Evolutionary conservation across 2,888 invertebrate species (phyloP), one percentile per base, ranked within the genome.

Genomic region (Lithophane socia): DNA sequence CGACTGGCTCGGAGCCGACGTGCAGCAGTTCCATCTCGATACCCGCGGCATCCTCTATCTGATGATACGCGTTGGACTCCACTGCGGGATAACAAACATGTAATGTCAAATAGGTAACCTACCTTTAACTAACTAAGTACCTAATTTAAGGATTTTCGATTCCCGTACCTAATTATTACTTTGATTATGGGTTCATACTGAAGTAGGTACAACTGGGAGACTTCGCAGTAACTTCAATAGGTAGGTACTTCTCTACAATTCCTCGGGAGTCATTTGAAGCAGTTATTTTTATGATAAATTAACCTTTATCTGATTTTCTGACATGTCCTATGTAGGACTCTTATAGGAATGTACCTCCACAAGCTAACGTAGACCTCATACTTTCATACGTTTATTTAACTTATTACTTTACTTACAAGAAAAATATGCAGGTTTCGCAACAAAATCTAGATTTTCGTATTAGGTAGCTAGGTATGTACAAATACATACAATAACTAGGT

Each of bases 1-100:
- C 96, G 44, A 96, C 94, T 0, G 96, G 96, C 86, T 96, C 96
- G 7, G 96, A 96, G 1, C 96, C 96, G 1, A 96, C 96, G 61
- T 94, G 94, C 58, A 96, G 86, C 7, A 96, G 86, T 73, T 96
- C 96, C 94, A 96, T 94, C 88, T 96, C 96, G 29, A 96, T 94
- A 79, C 89, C 92, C 65, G 94, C 93, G 13, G 92, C 92, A 81
- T 89, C 89, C 65, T 94, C 94, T 81, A 96, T 96, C 75, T 93
- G 95, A 58, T 91, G 93, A 81, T 96, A 96, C 12, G 87, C 83
- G 82, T 91, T 94, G 4, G 91, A 82, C 49, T 96, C 96, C 96
- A 96, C 96, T 96, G 90, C 18, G 92, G 24, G 7, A 52, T 68
- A n/a, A 37, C 1, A 61, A 64, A 68, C 5, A 37, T 37, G 37